Percentiles rank a stretch among this genome's conserved stretches.
These are phyloP conservation scores for Oriolus oriolus DNA, from an alignment of 2,113 vertebrate species.

Conservation along the genomic window DNA sequence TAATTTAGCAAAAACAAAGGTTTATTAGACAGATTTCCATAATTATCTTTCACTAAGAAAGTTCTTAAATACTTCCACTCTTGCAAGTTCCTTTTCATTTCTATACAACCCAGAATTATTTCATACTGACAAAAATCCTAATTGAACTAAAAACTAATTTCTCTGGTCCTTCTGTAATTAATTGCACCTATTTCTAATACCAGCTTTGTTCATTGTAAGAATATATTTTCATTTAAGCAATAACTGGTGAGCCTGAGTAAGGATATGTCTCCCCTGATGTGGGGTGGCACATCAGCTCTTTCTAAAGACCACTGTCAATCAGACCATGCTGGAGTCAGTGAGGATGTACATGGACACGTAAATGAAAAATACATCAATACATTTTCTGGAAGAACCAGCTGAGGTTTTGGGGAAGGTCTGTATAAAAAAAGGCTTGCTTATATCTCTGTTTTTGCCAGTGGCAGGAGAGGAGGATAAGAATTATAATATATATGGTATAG, in stretches of 20 bases:
- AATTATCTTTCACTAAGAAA: not conserved
- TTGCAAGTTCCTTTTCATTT: not conserved
- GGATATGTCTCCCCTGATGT: not conserved
- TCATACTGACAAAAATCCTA: not conserved
- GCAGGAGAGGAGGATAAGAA: not conserved
- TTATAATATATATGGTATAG: not conserved
- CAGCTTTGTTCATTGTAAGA: not conserved
- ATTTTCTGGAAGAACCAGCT: not conserved
- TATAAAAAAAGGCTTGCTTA: not conserved
- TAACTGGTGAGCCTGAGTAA: not conserved
- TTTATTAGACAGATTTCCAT: not conserved
- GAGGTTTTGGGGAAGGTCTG: not conserved
- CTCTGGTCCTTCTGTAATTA: not conserved
- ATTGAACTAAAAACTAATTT: not conserved
- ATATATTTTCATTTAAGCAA: not conserved
- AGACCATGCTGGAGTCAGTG: not conserved
- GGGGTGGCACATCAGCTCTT: not conserved
- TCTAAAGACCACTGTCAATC: not conserved
- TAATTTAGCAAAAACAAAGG: conserved; percentile 41
- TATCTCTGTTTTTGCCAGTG: not conserved
- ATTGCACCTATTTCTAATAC: not conserved
- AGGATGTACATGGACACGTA: not conserved
- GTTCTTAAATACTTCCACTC: not conserved
- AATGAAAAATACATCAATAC: not conserved
- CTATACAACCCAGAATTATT: not conserved